Percentiles rank a stretch among this genome's conserved stretches.
Conservation (phyloP, 2,888 invertebrate genomes). For the Drosophila peninsularis region DNA sequence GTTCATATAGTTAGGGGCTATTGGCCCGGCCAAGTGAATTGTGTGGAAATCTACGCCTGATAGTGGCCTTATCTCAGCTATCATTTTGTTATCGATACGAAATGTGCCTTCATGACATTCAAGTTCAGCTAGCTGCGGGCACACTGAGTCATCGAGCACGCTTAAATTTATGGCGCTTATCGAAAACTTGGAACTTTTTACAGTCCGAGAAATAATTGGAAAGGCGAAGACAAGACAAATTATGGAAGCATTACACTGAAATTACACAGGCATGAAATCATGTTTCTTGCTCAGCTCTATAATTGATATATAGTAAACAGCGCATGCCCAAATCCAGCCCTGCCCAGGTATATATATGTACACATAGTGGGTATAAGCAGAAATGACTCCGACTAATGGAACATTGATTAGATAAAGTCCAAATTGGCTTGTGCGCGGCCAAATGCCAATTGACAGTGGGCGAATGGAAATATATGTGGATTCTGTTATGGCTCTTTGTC, state of each 20-base stretch:
- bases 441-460: constrained; percentile 15
- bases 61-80: constrained; percentile 61
- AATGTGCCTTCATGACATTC: constrained; percentile 39
- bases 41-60: constrained; percentile 58
- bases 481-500: neutral
- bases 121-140: constrained; percentile 49
- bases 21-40: constrained; percentile 24
- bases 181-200: constrained; percentile 3
- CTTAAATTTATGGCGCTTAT: constrained; percentile 29
- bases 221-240: constrained; percentile 23
- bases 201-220: neutral
- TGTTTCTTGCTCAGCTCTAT: constrained; percentile 38
- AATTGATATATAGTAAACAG: constrained; percentile 49
- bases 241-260: constrained; percentile 38
- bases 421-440: constrained; percentile 16
- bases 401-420: constrained; percentile 48
- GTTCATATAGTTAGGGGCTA: constrained; percentile 3
- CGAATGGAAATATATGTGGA: constrained; percentile 17
- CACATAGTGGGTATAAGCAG: constrained; percentile 20
- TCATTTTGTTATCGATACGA: constrained; percentile 63
- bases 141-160: constrained; percentile 33
- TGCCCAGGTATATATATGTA: neutral
- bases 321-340: neutral
- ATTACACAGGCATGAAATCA: constrained; percentile 48
- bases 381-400: constrained; percentile 33